Percentiles rank a stretch among this genome's conserved stretches.
These are phyloP conservation scores for Dryadula phaetusa DNA, from an alignment of 2,888 invertebrate species.

Conservation along the genomic window DNA sequence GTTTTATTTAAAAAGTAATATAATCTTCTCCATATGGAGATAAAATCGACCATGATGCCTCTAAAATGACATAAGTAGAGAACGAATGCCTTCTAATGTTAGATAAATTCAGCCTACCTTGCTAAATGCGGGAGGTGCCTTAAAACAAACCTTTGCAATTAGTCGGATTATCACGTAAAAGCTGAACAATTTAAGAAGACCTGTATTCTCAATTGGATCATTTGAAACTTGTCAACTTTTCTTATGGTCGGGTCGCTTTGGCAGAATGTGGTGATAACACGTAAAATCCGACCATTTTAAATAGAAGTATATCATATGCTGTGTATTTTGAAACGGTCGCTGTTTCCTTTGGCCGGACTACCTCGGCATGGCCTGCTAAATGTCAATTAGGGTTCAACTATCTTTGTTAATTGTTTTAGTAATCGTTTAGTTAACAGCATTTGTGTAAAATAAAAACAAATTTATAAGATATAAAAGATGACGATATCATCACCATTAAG, in stretches of 20 bases:
- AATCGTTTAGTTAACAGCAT: conserved; percentile 39
- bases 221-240: neutral
- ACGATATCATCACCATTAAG: too few relatives aligned
- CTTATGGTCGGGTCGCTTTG: neutral
- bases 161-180: too few relatives aligned
- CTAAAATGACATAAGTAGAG: too few relatives aligned
- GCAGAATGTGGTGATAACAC: neutral
- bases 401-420: conserved; percentile 37
- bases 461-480: neutral
- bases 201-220: neutral
- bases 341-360: conserved; percentile 9
- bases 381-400: conserved; percentile 31
- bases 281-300: neutral
- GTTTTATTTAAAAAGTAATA: too few relatives aligned
- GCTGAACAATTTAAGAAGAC: neutral
- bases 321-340: neutral
- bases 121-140: neutral
- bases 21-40: too few relatives aligned
- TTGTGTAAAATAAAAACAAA: neutral
- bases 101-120: neutral
- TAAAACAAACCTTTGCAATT: too few relatives aligned
- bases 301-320: neutral
- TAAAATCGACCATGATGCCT: too few relatives aligned
- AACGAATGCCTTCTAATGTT: too few relatives aligned
- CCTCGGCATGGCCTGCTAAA: conserved; percentile 22